Evolutionary conservation across 2,888 invertebrate genomes (phyloP), one percentile per base, ranked within the genome.

Genomic region (Odontomyia ornata): DNA sequence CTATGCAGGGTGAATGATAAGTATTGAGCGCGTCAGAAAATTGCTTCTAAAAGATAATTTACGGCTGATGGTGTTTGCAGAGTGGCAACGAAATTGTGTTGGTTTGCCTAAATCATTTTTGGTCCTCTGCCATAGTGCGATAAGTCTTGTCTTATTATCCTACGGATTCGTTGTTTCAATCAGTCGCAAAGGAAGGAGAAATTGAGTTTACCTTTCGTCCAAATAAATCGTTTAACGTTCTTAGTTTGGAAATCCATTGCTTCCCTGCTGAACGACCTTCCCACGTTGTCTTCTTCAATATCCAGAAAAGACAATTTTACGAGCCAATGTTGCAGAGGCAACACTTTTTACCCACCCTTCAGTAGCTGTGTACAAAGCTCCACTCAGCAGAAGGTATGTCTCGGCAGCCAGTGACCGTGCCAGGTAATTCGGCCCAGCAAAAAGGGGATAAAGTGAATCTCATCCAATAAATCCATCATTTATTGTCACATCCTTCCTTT

Each of bases 401-500:
- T 18, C 52, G 0, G 52, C 18, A 15, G 0, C 18, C 52, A 15
- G 18, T 18, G 52, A 18, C 52, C 15, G 15, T 27, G n/a, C 11
- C 36, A 65, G 65, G 65, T 65, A 15, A 36, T 65, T 56, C 28
- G 1, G 1, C 1, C 11, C 36, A 56, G 18, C 21, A 56, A 30
- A 27, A 30, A 21, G 30, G 30, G 13, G 52, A 76, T 72, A 65
- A 78, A 76, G 21, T 67, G 71, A 73, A 78, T 76, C 76, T 76
- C 72, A 65, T 78, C 65, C 76, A 76, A 76, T 78, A 78, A 78
- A 78, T 78, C 76, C 76, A 73, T 78, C 73, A 78, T 30, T 36
- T 72, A 78, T 78, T 76, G 78, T 73, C 78, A 73, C 73, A 72
- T 76, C 25, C 9, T 13, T 23, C 30, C 2, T 69, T 76, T 28